phyloP scores from a whole-genome alignment of 2,888 invertebrate species.

The Latrodectus elegans region DNA sequence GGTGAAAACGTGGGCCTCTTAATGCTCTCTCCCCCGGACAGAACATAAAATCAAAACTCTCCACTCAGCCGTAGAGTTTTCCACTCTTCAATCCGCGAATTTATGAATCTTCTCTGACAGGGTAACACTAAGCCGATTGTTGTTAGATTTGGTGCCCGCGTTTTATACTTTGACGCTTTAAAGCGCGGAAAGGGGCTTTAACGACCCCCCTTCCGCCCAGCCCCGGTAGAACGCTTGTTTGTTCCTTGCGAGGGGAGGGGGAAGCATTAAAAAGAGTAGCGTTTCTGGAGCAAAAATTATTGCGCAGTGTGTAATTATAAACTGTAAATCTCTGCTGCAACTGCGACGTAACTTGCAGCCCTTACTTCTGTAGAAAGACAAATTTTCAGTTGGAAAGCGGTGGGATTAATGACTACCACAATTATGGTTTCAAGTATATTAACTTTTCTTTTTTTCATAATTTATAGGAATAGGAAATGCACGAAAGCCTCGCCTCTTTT shows the following conservation, averaged over 20 bases:
- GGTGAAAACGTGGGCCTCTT: conserved; percentile 49
- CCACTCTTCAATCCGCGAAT: conserved; percentile 57
- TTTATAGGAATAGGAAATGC: too few species aligned
- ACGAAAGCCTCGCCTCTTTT: too few species aligned
- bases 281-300: conserved; percentile 43
- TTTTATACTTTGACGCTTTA: conserved; percentile 21
- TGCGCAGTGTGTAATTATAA: conserved; percentile 44
- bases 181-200: conserved; percentile 2
- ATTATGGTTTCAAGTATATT: too few species aligned
- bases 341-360: background rate
- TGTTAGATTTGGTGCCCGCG: conserved; percentile 35
- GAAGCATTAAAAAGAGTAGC: conserved; percentile 45
- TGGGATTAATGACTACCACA: too few species aligned
- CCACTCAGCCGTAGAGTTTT: background rate
- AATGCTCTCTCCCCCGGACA: conserved; percentile 43
- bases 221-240: conserved; percentile 1
- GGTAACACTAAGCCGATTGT: conserved; percentile 58
- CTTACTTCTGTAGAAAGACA: too few species aligned
- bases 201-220: background rate
- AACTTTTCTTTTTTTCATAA: too few species aligned
- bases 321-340: background rate
- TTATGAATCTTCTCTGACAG: conserved; percentile 60
- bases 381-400: too few species aligned
- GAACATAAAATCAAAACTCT: conserved; percentile 58
- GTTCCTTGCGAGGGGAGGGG: conserved; percentile 7